Base-by-base conservation (phyloP, 2,113 vertebrate genomes). In the Colinus virginianus region DNA sequence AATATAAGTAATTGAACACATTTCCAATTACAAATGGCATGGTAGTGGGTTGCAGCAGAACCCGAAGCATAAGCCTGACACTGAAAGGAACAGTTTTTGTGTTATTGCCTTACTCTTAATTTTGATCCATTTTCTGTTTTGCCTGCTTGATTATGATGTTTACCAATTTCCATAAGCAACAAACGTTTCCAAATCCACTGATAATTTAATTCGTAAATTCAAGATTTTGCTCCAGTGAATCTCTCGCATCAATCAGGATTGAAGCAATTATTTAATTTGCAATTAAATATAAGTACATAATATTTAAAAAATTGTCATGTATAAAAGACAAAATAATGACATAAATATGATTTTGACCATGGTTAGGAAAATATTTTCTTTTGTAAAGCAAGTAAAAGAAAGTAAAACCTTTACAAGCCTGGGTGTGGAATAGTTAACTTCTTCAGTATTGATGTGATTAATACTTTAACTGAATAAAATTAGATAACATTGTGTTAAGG, bases 231-330 rank as follows among this genome's bases (percentile, higher is more conserved):
- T 90, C 91, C 70, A 58, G n/a, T 82, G 43, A n/a, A 49, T 91
- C 78, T 87, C 56, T 66, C 91, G 49, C 12, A 1, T 78, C 74
- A 91, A 79, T 84, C 59, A 66, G 15, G 55, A 83, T 32, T 68
- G 79, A 83, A 94, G 82, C 28, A 94, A 87, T 80, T 91, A 90
- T 88, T 93, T 96, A 78, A 94, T 88, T 95, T 91, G 46, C 45
- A 90, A 55, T 69, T 70, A 72, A 71, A 84, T 40, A 90, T 64
- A 40, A 92, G 63, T 90, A 92, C 59, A 92, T 84, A 96, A 88
- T 58, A 84, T 96, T 97, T 96, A 87, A 48, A 83, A 88, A 95
- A 95, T 91, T 91, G 74, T 6, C 32, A 75, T 62, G 3, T 23
- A 69, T 82, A 90, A 93, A 93, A 26, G 85, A 82, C 21, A 84